phyloP scores from a whole-genome alignment of 2,797 vertebrate genomes.

The Falco peregrinus region DNA sequence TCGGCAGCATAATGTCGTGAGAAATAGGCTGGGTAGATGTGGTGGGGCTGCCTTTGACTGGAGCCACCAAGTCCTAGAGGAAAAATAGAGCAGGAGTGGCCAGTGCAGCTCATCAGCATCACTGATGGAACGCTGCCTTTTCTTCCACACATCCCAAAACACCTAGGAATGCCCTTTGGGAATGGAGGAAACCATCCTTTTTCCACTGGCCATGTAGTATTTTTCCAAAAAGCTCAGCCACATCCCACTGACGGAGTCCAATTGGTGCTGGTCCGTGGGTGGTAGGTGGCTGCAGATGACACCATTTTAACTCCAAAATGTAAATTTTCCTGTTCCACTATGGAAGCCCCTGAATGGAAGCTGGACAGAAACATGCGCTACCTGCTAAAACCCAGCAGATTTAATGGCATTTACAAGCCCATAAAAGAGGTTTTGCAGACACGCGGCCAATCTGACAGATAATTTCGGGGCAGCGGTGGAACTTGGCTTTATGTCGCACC shows the following conservation, averaged over 20 bases:
- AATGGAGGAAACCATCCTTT: background rate
- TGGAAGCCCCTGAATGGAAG: background rate
- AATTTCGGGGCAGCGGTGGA: background rate
- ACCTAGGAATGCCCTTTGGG: background rate
- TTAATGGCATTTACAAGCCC: slow-evolving; percentile 35
- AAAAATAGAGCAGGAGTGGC: background rate
- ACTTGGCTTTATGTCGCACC: background rate
- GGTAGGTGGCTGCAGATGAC: background rate
- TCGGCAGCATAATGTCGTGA: background rate
- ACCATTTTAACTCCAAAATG: background rate
- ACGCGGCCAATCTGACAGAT: background rate
- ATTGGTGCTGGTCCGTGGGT: background rate
- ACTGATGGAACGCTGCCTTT: background rate
- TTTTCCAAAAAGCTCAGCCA: background rate
- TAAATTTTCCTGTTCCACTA: background rate
- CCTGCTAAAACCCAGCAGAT: slow-evolving; percentile 19
- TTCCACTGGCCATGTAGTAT: background rate
- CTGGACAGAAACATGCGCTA: background rate
- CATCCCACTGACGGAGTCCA: background rate
- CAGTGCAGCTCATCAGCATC: background rate
- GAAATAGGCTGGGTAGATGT: background rate
- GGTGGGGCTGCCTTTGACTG: background rate
- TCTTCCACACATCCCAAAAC: background rate
- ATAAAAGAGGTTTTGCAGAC: slow-evolving; percentile 33
- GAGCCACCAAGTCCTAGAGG: background rate